Base-by-base conservation (phyloP, 2,888 invertebrate species). In the Nudaria mundana region DNA sequence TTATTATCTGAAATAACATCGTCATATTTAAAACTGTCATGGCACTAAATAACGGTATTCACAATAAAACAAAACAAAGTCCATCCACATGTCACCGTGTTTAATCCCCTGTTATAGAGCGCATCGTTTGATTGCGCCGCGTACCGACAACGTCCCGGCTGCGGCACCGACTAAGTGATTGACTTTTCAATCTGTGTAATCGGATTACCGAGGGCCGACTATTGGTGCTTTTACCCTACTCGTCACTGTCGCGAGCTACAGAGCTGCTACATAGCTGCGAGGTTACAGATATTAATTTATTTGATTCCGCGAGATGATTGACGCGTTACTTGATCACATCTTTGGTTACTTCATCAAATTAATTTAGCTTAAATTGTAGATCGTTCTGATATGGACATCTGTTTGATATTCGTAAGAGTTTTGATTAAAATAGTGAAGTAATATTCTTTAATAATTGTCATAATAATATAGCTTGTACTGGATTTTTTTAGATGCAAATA, bases 151-250 rank as follows among this genome's bases (percentile, higher is more conserved):
- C n/a, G n/a, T n/a, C n/a, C n/a, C n/a, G n/a, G n/a, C n/a, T n/a
- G n/a, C n/a, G n/a, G 6, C 40, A 53, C 51, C 57, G 53, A 62
- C 76, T 79, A 84, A 83, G 81, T 85, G 85, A 87, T 85, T 86
- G 87, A 87, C 86, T 86, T 85, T 86, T 85, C 86, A 86, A 86
- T 87, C 83, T 82, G 69, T 70, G 66, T 86, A 87, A 87, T 86
- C 76, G 71, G 75, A 71, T 71, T 76, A 75, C 52, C 22, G 48
- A 57, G 60, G 57, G 71, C 61, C 65, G 59, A 55, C 48, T 58
- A 67, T 59, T 60, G 70, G 66, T 52, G 51, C 62, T 51, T 54
- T 58, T 70, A 71, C 75, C 75, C 78, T 65, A 66, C 67, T 42
- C 51, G 45, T 56, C 56, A 43, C 40, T 44, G 43, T 46, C 37